Percentiles rank a stretch among this genome's conserved stretches.
phyloP scores from a whole-genome alignment of 2,888 invertebrate species.

The Deilephila porcellus region DNA sequence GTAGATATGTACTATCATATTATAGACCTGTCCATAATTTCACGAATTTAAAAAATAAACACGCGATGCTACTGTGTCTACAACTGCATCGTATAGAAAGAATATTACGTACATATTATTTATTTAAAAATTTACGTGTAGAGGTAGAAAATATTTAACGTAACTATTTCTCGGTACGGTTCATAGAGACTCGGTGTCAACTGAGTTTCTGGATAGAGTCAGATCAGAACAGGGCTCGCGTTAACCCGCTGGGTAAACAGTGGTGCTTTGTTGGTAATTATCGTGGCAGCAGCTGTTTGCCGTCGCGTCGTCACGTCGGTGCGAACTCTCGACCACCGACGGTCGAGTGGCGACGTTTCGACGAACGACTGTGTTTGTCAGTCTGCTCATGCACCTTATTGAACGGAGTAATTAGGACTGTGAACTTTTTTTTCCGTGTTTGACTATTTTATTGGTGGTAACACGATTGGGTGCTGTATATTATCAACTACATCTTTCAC shows the following conservation, averaged over 20 bases:
- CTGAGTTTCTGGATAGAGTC: conserved; percentile 55
- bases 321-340: conserved; percentile 83
- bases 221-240: conserved; percentile 55
- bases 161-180: conserved; percentile 46
- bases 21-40: conserved; percentile 13
- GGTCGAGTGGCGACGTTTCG: conserved; percentile 70
- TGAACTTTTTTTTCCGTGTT: conserved; percentile 65
- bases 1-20: neutral
- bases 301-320: conserved; percentile 78
- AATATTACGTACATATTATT: conserved; percentile 24
- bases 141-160: conserved; percentile 38
- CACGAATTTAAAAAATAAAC: conserved; percentile 20
- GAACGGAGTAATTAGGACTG: conserved; percentile 58
- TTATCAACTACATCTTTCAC: conserved; percentile 7
- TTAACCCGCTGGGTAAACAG: conserved; percentile 72
- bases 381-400: conserved; percentile 55
- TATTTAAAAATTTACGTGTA: conserved; percentile 31
- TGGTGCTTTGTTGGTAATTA: conserved; percentile 80
- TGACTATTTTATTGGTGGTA: conserved; percentile 28
- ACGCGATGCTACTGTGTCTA: conserved; percentile 16
- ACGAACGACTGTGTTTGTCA: conserved; percentile 64
- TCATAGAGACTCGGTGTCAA: conserved; percentile 52
- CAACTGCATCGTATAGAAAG: neutral
- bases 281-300: conserved; percentile 77
- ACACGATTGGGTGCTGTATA: conserved; percentile 1